Evolutionary conservation across 2,888 invertebrate species (phyloP), one percentile per base, ranked within the genome.

Genomic region (Sepioteuthis lessoniana): DNA sequence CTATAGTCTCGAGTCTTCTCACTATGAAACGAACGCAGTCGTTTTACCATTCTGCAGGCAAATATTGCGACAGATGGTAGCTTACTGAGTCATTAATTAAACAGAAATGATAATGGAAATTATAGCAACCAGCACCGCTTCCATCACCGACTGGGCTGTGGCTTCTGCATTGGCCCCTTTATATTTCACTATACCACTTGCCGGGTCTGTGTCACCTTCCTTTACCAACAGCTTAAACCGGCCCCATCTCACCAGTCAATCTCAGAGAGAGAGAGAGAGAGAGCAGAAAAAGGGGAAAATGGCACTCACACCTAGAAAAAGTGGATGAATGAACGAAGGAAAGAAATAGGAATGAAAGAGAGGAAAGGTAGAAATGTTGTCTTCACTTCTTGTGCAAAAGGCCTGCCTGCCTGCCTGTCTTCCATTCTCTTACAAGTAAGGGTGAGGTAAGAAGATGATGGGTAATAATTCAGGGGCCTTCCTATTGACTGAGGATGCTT

Each of bases 61-160:
- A 91, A 91, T 91, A 91, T n/a, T 91, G 91, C 42, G 91, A 91
- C 91, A 91, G 91, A 91, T 91, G 91, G 91, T 38, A 38, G 91
- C 91, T 91, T 47, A 91, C 91, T 38, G 42, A 91, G 91, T 91
- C 91, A 91, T 91, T 91, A 91, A 91, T 91, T 91, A 91, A 91
- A 46, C 42, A 42, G 42, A 46, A 31, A 38, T 91, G 90, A 91
- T 91, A 91, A 91, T 91, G 42, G 91, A 46, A 91, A 91, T 91
- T 91, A 91, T 91, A 46, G 37, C 91, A 37, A 46, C 91, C 38
- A 21, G n/a, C 91, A 91, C 38, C 28, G 31, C 42, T 19, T 42
- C 46, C 38, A 46, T 91, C 91, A 38, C 46, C 38, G n/a, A 46
- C n/a, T 37, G 38, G 46, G 91, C 19, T 91, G 91, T 38, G 91